A percentile compares a stretch with the other conserved stretches of the same genome.
phyloP scores from a whole-genome alignment of 1,140 invertebrate species.

The Schlechtendalia chinensis region DNA sequence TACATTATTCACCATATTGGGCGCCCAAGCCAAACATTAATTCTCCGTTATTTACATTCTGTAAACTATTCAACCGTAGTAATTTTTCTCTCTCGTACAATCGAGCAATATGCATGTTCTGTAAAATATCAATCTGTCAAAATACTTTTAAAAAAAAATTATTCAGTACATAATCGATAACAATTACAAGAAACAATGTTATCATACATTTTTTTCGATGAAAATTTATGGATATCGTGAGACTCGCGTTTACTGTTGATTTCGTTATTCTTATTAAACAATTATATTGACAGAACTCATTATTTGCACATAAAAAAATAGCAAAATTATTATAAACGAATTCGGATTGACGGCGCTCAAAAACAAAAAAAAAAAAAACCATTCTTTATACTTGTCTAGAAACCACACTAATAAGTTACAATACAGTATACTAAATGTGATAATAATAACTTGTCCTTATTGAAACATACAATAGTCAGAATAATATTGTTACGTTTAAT shows the following conservation, averaged over 20 bases:
- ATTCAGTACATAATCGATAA: too few relatives aligned
- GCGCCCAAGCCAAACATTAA: background rate
- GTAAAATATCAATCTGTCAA: background rate
- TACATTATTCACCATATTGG: background rate
- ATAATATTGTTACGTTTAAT: conserved; percentile 47
- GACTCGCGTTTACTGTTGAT: background rate
- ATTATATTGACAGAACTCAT: background rate
- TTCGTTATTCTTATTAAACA: background rate
- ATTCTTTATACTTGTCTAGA: conserved; percentile 36
- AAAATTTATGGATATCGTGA: conserved; percentile 14
- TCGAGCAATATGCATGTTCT: background rate
- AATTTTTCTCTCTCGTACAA: background rate
- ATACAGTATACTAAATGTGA: conserved; percentile 32
- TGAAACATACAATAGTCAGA: conserved; percentile 44
- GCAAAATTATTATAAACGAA: background rate
- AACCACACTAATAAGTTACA: conserved; percentile 27
- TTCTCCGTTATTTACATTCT: background rate
- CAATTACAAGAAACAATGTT: background rate
- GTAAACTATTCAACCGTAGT: background rate
- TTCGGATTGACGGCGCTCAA: conserved; percentile 13
- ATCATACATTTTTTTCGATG: background rate
- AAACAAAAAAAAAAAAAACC: background rate
- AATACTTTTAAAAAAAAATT: background rate
- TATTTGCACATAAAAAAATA: background rate
- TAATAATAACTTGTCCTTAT: conserved; percentile 46